A percentile compares a stretch with the other conserved stretches of the same genome.
Conservation (phyloP, 2,113 vertebrate genomes). For the Clarias macrocephalus region DNA sequence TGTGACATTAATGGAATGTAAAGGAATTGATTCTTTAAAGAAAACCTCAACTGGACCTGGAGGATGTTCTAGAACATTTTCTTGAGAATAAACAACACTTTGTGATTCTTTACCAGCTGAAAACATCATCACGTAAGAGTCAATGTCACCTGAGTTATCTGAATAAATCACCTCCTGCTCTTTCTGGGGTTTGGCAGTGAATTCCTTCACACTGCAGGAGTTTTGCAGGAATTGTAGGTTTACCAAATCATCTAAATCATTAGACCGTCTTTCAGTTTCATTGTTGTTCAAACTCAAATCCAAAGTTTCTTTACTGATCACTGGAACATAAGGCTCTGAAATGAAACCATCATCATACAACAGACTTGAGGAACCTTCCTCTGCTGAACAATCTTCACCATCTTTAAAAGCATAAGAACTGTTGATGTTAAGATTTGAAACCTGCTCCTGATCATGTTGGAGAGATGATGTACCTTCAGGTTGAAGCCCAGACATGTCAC, state of each 20-base stretch:
- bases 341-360: neutral
- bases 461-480: neutral
- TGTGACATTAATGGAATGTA: neutral
- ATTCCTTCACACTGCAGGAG: conserved; percentile 18
- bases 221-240: neutral
- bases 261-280: neutral
- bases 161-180: conserved; percentile 49
- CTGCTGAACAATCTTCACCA: neutral
- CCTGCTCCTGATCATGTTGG: neutral
- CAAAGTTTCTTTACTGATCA: neutral
- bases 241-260: neutral
- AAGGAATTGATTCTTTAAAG: neutral
- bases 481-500: neutral
- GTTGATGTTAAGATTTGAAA: neutral
- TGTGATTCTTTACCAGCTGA: conserved; percentile 20
- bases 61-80: conserved; percentile 16
- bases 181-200: conserved; percentile 20
- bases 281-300: neutral
- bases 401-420: neutral
- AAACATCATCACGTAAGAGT: conserved; percentile 20
- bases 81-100: neutral
- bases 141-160: conserved; percentile 12
- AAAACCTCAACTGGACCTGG: conserved; percentile 28
- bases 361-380: neutral
- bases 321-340: neutral